Conservation (phyloP, 2,797 vertebrate genomes). For the Tragopan temminckii region DNA sequence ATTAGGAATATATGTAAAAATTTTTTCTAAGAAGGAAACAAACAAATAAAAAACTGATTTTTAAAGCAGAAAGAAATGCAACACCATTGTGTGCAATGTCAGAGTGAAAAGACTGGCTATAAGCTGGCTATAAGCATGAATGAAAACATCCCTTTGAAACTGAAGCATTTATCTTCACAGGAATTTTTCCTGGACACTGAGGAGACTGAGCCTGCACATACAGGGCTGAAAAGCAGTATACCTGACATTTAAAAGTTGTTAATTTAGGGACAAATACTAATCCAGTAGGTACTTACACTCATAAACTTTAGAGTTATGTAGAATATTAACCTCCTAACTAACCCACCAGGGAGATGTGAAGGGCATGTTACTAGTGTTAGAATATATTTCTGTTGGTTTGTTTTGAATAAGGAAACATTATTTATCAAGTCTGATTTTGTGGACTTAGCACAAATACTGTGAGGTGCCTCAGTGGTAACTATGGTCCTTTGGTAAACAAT, state of each 20-base stretch:
- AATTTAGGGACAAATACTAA: background rate
- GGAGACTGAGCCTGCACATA: background rate
- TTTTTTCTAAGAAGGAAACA: background rate
- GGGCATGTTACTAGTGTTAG: background rate
- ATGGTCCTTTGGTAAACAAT: background rate
- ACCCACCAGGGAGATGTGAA: background rate
- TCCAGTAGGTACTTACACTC: background rate
- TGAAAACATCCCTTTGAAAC: background rate
- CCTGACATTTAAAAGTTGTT: background rate
- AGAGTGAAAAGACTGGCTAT: background rate
- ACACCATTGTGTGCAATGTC: background rate
- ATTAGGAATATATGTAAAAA: background rate
- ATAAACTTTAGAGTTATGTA: background rate
- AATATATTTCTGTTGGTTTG: background rate
- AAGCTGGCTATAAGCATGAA: fast-evolving
- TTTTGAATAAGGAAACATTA: background rate
- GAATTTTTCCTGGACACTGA: background rate
- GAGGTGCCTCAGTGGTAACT: background rate
- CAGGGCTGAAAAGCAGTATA: background rate
- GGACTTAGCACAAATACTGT: background rate
- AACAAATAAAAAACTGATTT: background rate
- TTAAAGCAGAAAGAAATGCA: background rate
- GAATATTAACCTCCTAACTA: background rate
- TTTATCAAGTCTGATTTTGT: background rate
- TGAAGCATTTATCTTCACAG: background rate